Conservation (phyloP, 1,140 invertebrate species). For the Lethocerus indicus region DNA sequence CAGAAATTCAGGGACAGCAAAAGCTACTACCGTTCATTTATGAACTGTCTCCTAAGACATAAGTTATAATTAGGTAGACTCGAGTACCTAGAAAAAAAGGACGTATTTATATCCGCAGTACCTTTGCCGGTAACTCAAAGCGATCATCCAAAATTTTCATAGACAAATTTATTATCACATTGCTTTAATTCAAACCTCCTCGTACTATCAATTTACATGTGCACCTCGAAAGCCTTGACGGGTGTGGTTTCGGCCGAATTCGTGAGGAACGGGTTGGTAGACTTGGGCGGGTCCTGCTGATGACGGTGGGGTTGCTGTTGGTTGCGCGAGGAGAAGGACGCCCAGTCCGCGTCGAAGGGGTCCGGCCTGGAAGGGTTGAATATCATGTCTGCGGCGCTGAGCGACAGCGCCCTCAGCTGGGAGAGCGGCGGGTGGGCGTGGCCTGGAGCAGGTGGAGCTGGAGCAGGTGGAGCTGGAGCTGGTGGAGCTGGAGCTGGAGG, state of each 20-base stretch:
- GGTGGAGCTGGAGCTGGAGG: conserved; percentile 14
- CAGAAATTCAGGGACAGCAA: too few relatives aligned
- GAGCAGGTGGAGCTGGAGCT: conserved; percentile 21
- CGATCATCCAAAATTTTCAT: too few relatives aligned
- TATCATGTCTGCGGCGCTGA: conserved; percentile 27
- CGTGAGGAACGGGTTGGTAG: conserved; percentile 30
- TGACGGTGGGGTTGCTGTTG: conserved; percentile 21
- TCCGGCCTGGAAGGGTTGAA: conserved; percentile 27
- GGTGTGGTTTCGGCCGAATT: conserved; percentile 20
- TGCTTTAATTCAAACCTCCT: too few relatives aligned
- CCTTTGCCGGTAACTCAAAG: too few relatives aligned
- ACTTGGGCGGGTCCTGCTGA: conserved; percentile 13
- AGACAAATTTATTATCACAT: too few relatives aligned
- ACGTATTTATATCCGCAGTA: too few relatives aligned
- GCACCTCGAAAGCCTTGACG: conserved; percentile 37
- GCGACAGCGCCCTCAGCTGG: conserved; percentile 40
- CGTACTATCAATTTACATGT: too few relatives aligned
- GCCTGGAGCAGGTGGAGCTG: conserved; percentile 26
- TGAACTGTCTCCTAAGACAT: too few relatives aligned
- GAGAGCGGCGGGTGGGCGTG: conserved; percentile 30
- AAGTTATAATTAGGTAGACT: too few relatives aligned
- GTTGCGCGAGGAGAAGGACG: too few relatives aligned
- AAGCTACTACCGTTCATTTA: too few relatives aligned
- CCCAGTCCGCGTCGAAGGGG: conserved; percentile 80
- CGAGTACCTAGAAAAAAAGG: too few relatives aligned